Conservation (phyloP, 2,113 vertebrate species). For the Eulemur rufifrons region DNA sequence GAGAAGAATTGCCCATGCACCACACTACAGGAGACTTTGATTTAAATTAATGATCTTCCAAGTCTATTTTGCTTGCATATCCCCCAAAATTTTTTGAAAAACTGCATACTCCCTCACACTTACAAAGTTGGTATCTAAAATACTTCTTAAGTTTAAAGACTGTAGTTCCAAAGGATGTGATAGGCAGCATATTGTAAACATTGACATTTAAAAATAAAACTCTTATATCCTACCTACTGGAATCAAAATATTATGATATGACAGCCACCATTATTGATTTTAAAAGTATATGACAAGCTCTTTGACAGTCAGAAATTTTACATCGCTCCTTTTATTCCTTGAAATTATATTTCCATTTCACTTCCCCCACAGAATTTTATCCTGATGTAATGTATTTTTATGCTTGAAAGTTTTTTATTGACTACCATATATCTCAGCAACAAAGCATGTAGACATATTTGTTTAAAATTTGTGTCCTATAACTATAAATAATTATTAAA, state of each 20-base stretch:
- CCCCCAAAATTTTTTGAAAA: constrained; percentile 2
- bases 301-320: constrained; percentile 56
- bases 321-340: not conserved
- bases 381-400: not conserved
- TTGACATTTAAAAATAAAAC: constrained; percentile 29
- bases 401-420: constrained; percentile 6
- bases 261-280: constrained; percentile 24
- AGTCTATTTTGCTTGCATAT: not conserved
- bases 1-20: not conserved
- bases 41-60: not conserved
- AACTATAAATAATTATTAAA: not conserved
- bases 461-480: not conserved
- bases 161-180: not conserved
- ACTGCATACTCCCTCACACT: not conserved
- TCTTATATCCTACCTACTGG: not conserved
- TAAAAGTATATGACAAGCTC: constrained; percentile 26
- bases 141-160: constrained; percentile 20
- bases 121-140: not conserved
- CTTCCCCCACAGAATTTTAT: constrained; percentile 10
- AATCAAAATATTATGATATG: constrained; percentile 37
- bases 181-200: constrained; percentile 37
- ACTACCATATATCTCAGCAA: not conserved
- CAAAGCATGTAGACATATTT: not conserved
- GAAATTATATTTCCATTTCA: constrained; percentile 53
- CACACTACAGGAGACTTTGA: not conserved